Conservation (phyloP, 2,113 vertebrate species). For the Arenaria interpres region DNA sequence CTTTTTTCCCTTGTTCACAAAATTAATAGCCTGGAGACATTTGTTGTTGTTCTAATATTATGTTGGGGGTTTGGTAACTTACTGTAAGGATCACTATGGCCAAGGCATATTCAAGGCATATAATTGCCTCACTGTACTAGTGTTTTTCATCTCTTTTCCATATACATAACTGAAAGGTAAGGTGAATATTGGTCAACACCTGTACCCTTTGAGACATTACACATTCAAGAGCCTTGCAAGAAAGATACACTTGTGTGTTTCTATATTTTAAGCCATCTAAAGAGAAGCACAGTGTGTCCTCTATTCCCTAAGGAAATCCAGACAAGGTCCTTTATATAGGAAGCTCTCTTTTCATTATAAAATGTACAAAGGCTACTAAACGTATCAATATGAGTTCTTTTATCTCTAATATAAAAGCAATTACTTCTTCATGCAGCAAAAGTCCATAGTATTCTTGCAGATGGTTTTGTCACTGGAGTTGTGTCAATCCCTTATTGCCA, state of each 20-base stretch:
- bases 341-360: constrained; percentile 16
- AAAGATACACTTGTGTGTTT: neutral
- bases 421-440: constrained; percentile 32
- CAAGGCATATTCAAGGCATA: neutral
- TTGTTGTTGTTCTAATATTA: neutral
- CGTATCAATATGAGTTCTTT: constrained; percentile 47
- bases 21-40: neutral
- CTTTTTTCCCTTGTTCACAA: neutral
- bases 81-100: neutral
- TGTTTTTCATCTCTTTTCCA: neutral
- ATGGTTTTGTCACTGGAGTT: constrained; percentile 56
- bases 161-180: neutral
- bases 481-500: constrained; percentile 47
- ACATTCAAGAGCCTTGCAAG: neutral
- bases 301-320: neutral
- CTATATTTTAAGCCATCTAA: neutral
- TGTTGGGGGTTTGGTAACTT: neutral
- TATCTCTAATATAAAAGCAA: constrained; percentile 49
- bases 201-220: neutral
- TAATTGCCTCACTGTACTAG: neutral
- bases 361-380: constrained; percentile 25
- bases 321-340: neutral
- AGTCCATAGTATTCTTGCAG: constrained; percentile 36
- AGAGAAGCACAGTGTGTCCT: neutral
- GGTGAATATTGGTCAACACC: neutral